Base-by-base conservation (phyloP, 2,113 vertebrate species). In the Cichladusa arquata region DNA sequence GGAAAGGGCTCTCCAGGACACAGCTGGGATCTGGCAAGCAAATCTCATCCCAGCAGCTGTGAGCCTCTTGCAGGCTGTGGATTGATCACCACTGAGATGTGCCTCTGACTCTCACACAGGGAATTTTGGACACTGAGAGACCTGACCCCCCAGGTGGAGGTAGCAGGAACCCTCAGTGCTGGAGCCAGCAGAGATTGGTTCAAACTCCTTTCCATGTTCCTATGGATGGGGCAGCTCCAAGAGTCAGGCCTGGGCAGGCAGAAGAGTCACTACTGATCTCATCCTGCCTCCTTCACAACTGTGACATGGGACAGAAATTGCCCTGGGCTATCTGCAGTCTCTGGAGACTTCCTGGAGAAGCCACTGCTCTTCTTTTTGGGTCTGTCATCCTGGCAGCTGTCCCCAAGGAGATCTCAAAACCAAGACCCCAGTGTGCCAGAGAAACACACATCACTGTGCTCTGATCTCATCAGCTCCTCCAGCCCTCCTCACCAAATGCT, bases 361-460 rank as follows among this genome's bases (percentile, higher is more conserved):
- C 19, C 8, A 1, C 44, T 85, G 38, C 57, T 38, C 53, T 72
- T 84, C 29, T 18, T n/a, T 85, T 58, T 28, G 24, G 12, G 38
- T 84, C 65, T 51, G 31, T 84, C 47, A 54, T 53, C 16, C 44
- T 54, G 48, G 76, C 47, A 93, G 65, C 9, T 82, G 38, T 92
- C 79, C 29, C 24, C 56, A 51, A 12, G 42, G 31, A 81, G 53
- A 28, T 47, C 61, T 79, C 14, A 31, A 82, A 79, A 44, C n/a
- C 9, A 19, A 82, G 82, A 76, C 26, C 51, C 15, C 66, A 69
- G 86, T 48, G 61, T 60, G 33, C 70, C 53, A 82, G 81, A 57
- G 47, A 60, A 64, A 40, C 29, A 51, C 1, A 4, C 19, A 69
- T 6, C 31, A 36, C 17, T 1, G 0, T 0, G 1, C 33, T 44